Percentiles rank a stretch among this genome's conserved stretches.
phyloP scores from a whole-genome alignment of 2,113 vertebrate species.

The Apodemus sylvaticus region DNA sequence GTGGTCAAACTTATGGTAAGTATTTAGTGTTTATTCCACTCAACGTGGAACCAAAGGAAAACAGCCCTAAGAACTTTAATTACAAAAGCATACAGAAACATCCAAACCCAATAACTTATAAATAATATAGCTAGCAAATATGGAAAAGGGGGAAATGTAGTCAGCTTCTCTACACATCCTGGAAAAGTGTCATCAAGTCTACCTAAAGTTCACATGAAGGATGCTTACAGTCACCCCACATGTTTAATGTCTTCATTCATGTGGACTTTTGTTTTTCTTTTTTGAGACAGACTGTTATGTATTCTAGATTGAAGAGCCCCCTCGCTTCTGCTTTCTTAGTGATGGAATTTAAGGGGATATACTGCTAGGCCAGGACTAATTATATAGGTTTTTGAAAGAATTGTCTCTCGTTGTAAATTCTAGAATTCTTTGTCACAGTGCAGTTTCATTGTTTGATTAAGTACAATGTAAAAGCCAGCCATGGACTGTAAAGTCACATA shows the following conservation, averaged over 20 bases:
- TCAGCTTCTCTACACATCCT: not conserved
- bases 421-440: not conserved
- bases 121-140: constrained; percentile 4
- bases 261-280: not conserved
- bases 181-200: not conserved
- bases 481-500: not conserved
- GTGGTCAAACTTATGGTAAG: not conserved
- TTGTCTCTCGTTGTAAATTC: not conserved
- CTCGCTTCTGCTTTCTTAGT: not conserved
- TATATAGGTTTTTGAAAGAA: constrained; percentile 19
- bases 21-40: not conserved
- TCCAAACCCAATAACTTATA: not conserved
- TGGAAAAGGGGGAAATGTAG: not conserved
- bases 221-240: not conserved
- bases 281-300: not conserved
- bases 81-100: not conserved
- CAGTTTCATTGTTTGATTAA: constrained; percentile 1
- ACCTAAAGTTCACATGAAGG: not conserved
- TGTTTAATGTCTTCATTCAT: constrained; percentile 12
- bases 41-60: constrained; percentile 3
- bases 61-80: not conserved
- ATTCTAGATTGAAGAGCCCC: not conserved
- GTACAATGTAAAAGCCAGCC: constrained; percentile 26
- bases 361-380: not conserved
- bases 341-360: too few species aligned